Evolutionary conservation across 2,113 vertebrate genomes (phyloP).

Genomic region (Hiodon tergisus): DNA sequence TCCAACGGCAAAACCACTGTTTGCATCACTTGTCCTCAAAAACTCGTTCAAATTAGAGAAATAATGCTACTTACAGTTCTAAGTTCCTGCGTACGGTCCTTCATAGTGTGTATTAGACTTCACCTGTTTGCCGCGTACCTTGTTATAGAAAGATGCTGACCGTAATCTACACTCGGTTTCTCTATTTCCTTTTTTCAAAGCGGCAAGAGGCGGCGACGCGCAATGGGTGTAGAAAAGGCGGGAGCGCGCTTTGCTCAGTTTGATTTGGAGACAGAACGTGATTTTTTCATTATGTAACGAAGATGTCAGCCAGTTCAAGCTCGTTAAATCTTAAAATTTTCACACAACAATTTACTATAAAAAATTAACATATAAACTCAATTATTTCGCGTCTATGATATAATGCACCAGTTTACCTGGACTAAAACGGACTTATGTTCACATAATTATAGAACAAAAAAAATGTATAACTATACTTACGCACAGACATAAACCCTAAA

Average conservation of each 20-base stretch:
- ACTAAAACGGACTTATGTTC: no score
- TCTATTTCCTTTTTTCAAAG: constrained; percentile 14
- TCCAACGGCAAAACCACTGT: constrained; percentile 11
- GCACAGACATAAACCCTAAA: no score
- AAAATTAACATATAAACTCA: no score
- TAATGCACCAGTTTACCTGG: no score
- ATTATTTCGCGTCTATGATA: no score
- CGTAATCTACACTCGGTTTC: constrained; percentile 11
- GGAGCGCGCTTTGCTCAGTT: constrained; percentile 17
- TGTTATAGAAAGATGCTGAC: constrained; percentile 12
- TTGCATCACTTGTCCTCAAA: constrained; percentile 18
- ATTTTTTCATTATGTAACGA: not conserved
- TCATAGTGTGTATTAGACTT: constrained; percentile 23
- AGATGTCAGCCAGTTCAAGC: no score
- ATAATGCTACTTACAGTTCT: constrained; percentile 18
- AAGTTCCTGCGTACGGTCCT: constrained; percentile 33
- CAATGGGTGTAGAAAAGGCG: constrained; percentile 20
- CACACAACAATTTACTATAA: no score
- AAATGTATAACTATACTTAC: no score
- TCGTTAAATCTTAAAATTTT: no score
- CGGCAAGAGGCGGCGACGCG: constrained; percentile 23
- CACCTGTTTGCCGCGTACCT: constrained; percentile 15
- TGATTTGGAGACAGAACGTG: not conserved
- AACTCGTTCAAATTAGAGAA: constrained; percentile 6
- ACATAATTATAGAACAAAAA: no score